Conservation (phyloP, 2,113 vertebrate genomes). For the Cardinalis cardinalis region DNA sequence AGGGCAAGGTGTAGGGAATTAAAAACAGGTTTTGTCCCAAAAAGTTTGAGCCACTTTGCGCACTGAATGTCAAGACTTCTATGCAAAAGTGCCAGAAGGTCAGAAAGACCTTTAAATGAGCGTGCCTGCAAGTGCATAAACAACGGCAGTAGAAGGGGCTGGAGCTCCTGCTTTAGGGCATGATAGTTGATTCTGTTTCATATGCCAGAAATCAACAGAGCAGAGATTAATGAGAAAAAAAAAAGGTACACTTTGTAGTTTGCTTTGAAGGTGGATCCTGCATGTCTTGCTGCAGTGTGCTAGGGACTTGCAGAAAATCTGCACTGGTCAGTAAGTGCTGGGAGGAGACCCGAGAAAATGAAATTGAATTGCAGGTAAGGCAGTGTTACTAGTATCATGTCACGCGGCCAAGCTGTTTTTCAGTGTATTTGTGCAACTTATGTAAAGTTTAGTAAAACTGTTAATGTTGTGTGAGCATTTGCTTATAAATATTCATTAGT, state of each 20-base stretch:
- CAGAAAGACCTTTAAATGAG: neutral
- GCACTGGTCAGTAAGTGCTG: neutral
- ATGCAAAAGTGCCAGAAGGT: neutral
- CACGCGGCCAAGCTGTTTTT: neutral
- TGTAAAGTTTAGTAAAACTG: neutral
- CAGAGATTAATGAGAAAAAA: neutral
- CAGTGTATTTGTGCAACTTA: neutral
- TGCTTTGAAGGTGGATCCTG: neutral
- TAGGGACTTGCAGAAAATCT: neutral
- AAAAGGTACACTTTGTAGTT: neutral
- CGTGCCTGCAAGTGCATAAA: accelerated
- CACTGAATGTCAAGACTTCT: neutral
- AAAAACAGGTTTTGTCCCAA: neutral
- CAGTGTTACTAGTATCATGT: neutral
- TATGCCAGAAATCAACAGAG: neutral
- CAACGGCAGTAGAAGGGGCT: accelerated
- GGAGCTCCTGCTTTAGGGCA: accelerated
- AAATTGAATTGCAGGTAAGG: neutral
- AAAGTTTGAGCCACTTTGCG: neutral
- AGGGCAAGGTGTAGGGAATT: neutral
- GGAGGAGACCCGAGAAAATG: neutral
- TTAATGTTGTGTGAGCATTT: neutral
- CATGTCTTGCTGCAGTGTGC: neutral
- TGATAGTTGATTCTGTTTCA: neutral
- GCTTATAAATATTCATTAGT: neutral